Percentiles rank a stretch among this genome's conserved stretches.
phyloP scores from a whole-genome alignment of 2,113 vertebrate genomes.

The Peucedramus taeniatus region DNA sequence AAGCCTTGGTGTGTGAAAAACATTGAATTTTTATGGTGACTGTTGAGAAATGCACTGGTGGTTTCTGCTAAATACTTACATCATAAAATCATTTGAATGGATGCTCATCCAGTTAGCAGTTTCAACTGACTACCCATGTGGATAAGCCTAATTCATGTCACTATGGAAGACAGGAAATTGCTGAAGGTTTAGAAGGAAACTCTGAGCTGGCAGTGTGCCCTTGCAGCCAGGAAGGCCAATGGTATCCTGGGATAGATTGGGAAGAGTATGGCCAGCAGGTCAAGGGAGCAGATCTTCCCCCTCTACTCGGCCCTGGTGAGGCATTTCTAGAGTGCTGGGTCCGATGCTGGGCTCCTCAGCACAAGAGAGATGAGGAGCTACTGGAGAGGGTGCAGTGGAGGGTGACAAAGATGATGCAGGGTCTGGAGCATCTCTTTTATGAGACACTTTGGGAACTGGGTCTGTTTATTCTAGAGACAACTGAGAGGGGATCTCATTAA shows the following conservation, averaged over 20 bases:
- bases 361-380: fast-evolving
- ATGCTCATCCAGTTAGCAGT: not conserved
- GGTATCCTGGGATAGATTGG: not conserved
- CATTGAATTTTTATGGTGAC: not conserved
- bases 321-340: too few species aligned
- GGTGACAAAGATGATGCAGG: not conserved
- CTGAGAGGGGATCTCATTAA: not conserved
- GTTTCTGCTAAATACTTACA: not conserved
- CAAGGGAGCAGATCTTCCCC: fast-evolving
- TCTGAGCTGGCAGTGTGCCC: not conserved
- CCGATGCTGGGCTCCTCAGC: not conserved
- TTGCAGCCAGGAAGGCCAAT: not conserved
- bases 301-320: not conserved
- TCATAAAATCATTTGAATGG: not conserved
- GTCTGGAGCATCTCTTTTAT: not conserved
- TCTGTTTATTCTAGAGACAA: not conserved
- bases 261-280: not conserved
- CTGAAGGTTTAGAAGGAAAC: not conserved
- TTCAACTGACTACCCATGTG: not conserved
- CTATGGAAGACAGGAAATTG: not conserved
- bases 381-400: not conserved
- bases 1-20: not conserved
- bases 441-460: not conserved
- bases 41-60: not conserved
- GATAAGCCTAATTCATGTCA: not conserved